Conservation (phyloP, 2,888 invertebrate species). For the Cosmopolites sordidus region DNA sequence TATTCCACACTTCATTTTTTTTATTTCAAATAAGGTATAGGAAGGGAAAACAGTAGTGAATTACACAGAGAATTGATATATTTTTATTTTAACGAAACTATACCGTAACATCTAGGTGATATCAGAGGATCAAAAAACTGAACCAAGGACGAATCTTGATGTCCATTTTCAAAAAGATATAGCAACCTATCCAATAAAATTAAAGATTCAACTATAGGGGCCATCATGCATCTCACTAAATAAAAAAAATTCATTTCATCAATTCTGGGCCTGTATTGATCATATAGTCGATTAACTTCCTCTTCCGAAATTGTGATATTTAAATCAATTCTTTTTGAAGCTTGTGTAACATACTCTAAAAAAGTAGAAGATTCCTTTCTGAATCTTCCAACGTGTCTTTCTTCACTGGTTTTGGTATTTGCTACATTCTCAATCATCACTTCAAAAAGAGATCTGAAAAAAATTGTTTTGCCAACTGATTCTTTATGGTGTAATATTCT, state of each 20-base stretch:
- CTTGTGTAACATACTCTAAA: constrained; percentile 64
- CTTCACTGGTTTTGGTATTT: constrained; percentile 42
- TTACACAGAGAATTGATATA: too few species aligned
- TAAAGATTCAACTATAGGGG: constrained; percentile 75
- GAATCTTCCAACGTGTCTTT: constrained; percentile 55
- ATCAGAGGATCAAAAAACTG: constrained; percentile 78
- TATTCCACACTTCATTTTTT: neutral
- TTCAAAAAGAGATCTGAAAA: constrained; percentile 75
- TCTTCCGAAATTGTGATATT: constrained; percentile 49
- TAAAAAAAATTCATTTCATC: constrained; percentile 70
- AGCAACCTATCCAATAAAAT: constrained; percentile 78
- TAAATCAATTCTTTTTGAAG: constrained; percentile 59
- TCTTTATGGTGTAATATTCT: constrained; percentile 56
- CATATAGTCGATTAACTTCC: constrained; percentile 47
- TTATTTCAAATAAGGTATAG: neutral
- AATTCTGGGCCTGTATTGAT: constrained; percentile 47
- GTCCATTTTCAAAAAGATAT: constrained; percentile 66
- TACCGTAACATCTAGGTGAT: constrained; percentile 78
- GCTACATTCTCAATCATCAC: constrained; percentile 52
- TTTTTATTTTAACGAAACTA: constrained; percentile 59
- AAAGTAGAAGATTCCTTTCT: constrained; percentile 57
- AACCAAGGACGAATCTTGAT: constrained; percentile 60
- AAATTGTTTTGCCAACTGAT: constrained; percentile 62
- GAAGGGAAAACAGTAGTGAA: neutral
- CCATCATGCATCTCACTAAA: constrained; percentile 69